Base-by-base conservation (phyloP, 2,113 vertebrate genomes). In the Pedionomus torquatus region DNA sequence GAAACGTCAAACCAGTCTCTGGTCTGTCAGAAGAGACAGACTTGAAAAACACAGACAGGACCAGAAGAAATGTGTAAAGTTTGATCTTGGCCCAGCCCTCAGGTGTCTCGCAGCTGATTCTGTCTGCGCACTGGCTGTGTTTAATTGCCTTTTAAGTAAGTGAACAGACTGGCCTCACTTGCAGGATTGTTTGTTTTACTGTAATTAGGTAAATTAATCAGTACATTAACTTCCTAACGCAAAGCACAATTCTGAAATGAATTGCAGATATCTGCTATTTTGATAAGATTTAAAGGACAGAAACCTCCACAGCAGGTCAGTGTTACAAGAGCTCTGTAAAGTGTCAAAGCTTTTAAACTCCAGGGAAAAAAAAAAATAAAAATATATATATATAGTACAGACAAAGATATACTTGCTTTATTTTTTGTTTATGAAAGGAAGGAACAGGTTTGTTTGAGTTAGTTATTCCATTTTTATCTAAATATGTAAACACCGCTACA, bases 201-300 rank as follows among this genome's bases (percentile, higher is more conserved):
- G 48, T 98, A 98, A 98, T 98, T 98, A 98, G 96, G 92, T 94
- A 97, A 97, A 98, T 98, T 98, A 98, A 98, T 98, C 97, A 98
- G 83, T 96, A 83, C 78, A 54, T 97, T 98, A 95, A 89, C 71
- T 95, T 95, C 94, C 88, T 96, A 96, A 96, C 97, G 92, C 88
- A 90, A 80, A 96, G 80, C 71, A 11, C 13, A 52, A 51, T 89
- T 91, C 78, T 87, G 75, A 93, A 91, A 95, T 76, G 46, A 82
- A 69, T 18, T 11, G 65, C 77, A 89, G 90, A 78, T 83, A 70
- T 85, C 90, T 4, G 2, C 60, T 72, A 4, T 64, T 94, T 92
- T 87, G 52, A 39, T 83, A 58, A 54, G 52, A 75, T 86, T 69
- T 82, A 52, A 80, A 79, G 55, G 80, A 68, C 20, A 81, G 77